Base-by-base conservation (phyloP, 2,113 vertebrate genomes). In the Sinocyclocheilus anophthalmus region DNA sequence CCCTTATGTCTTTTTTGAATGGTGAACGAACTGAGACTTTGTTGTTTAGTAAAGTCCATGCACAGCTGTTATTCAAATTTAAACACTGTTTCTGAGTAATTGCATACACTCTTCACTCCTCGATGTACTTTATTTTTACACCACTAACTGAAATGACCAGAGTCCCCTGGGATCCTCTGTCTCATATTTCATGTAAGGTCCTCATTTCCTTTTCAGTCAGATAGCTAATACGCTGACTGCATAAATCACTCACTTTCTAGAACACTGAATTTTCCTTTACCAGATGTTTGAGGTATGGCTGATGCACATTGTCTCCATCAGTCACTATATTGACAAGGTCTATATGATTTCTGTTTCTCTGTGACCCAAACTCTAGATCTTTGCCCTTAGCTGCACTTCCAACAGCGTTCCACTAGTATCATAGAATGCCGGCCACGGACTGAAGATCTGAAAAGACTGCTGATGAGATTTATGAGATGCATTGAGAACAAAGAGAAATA, bases 81-180 rank as follows among this genome's bases (percentile, higher is more conserved):
- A 61, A 61, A 61, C 53, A n/a, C 55, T 42, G 20, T 61, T 79
- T 79, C 18, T 39, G 6, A 1, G 20, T 61, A 42, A 42, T 61
- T 79, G 76, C 30, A 59, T 18, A 3, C 30, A 22, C 9, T 79
- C 18, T 59, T 18, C 9, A 61, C 57, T 79, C 53, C 30, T 61
- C 11, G 1, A 16, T 39, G 20, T 61, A 16, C 55, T 79, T 79
- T 79, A 22, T 33, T 79, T 79, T 39, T 61, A 42, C 20, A 48
- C 9, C 37, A 67, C n/a, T 48, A 50, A 50, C 61, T 81, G 24
- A 81, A 67, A 81, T 81, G 14, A 67, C 61, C n/a, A 50, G n/a
- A 67, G 61, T 81, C 42, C 61, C 79, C 9, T 26, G 59, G 39
- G 39, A 30, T 67, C 13, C 3, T 42, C 20, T 61, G 33, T 79